Evolutionary conservation across 2,113 vertebrate genomes (phyloP), one percentile per base, ranked within the genome.

Genomic region (Melanostigma gelatinosum): DNA sequence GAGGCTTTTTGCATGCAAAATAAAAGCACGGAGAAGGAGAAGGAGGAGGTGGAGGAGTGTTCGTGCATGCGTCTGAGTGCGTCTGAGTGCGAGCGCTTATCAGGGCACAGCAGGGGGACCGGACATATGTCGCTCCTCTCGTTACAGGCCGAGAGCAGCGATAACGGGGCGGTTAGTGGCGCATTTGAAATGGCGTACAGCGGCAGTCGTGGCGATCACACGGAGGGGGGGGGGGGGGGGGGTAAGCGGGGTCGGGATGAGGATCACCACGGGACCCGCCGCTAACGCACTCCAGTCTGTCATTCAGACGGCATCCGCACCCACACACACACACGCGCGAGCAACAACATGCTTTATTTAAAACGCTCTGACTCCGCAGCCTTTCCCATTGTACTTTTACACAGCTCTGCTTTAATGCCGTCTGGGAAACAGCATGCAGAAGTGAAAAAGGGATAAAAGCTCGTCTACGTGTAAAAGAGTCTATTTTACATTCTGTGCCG

Each of bases 71-170:
- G 12, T 80, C 50, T 81, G 79, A 73, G 73, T 20, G 73, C 18
- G 12, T 80, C 50, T 81, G 79, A 73, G 73, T 57, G 79, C 8
- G n/a, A 34, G 80, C 71, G 69, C 69, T 89, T 88, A 90, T 91
- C 86, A 29, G 75, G 50, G 55, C 61, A 61, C 89, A 85, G 88
- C 77, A 78, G 89, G 90, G 82, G 76, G 70, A 73, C 88, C 63
- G 87, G 90, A 93, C 90, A 92, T 86, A 84, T 90, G 90, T 91
- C 74, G 74, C 76, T 84, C 70, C 85, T 75, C 85, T 89, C 85
- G 79, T 90, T 93, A 88, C 83, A 75, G 88, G 82, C 84, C 55
- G 65, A 60, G 83, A 29, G 22, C 57, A 22, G 40, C 16, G 82
- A 92, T 89, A 90, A 90, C 82, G 24, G 79, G 84, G 42, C 65